phyloP scores from a whole-genome alignment of 2,888 invertebrate species.

The Crossocerus cetratus region DNA sequence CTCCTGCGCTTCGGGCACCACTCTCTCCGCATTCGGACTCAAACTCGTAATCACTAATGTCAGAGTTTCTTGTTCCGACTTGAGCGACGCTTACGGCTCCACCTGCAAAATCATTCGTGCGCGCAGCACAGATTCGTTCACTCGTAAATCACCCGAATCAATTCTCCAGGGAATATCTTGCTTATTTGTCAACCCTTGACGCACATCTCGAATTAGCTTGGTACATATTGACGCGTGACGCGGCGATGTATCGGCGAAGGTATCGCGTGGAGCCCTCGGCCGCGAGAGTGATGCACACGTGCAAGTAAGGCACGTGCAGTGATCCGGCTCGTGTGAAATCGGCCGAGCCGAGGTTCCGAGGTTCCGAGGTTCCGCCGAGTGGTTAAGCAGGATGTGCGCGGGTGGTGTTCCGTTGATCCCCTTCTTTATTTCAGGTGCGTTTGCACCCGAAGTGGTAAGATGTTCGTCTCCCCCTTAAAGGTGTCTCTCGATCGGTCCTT shows the following conservation, averaged over 20 bases:
- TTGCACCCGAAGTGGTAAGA: slow-evolving; percentile 35
- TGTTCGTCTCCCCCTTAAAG: slow-evolving; percentile 42
- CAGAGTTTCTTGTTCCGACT: too few relatives aligned
- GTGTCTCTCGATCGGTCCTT: slow-evolving; percentile 18
- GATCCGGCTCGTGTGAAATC: slow-evolving; percentile 58
- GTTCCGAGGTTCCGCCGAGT: too few relatives aligned
- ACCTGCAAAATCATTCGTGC: too few relatives aligned
- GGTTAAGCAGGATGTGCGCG: slow-evolving; percentile 65
- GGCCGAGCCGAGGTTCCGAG: slow-evolving; percentile 62
- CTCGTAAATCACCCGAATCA: too few relatives aligned
- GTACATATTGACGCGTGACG: too few relatives aligned
- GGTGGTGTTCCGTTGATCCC: slow-evolving; percentile 54
- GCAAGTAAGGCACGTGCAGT: slow-evolving; percentile 41
- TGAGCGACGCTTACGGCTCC: too few relatives aligned
- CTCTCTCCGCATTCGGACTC: background rate
- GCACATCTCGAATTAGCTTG: too few relatives aligned
- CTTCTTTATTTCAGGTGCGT: slow-evolving; percentile 38
- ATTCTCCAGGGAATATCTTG: too few relatives aligned
- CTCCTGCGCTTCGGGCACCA: slow-evolving; percentile 34
- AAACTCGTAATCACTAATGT: too few relatives aligned
- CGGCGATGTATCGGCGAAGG: slow-evolving; percentile 17
- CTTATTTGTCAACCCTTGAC: too few relatives aligned
- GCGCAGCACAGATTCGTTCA: too few relatives aligned
- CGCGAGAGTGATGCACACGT: slow-evolving; percentile 26
- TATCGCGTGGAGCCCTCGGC: slow-evolving; percentile 17